Base-by-base conservation (phyloP, 1,140 invertebrate genomes). In the Apis mellifera region DNA sequence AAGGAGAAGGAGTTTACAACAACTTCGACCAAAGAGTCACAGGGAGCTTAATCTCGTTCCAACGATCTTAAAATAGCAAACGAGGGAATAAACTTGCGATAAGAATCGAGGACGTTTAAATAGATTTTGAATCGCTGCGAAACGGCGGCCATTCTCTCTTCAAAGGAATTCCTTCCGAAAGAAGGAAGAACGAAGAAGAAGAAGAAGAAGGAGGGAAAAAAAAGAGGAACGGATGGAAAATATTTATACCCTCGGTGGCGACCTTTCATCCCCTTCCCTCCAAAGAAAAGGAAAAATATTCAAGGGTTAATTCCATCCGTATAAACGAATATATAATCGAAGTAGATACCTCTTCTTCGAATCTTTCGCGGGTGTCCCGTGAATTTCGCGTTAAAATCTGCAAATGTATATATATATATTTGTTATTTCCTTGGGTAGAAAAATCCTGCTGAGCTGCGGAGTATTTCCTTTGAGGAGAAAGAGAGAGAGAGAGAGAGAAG, bases 361-460 rank as follows among this genome's bases (percentile, higher is more conserved):
- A 55, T 64, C 48, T 42, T 13, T n/a, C 68, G 50, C 78, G 15
- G 32, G 42, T 26, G 48, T 79, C n/a, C 57, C 26, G 54, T 23
- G 78, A 80, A 80, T 74, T 68, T 57, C 55, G 55, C 73, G 26
- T 82, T 76, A 82, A 82, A 82, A 82, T 76, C 73, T 75, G 5
- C 23, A 15, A 32, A 32, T 12, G 59, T 57, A 32, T 70, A 76
- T 75, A 82, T 57, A 32, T 70, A 76, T 75, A 82, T 82, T 82
- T 77, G 81, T 82, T 82, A 82, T 82, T 82, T 82, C 81, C 75
- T 59, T 68, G 66, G 12, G 72, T 84, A 81, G 82, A 84, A 87
- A 87, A 87, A 87, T 87, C 86, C 85, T 87, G 86, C 86, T 86
- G 86, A 87, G 85, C 75, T 70, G 66, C 85, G 54, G 59, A 86